Base-by-base conservation (phyloP, 1,140 invertebrate genomes). In the Zaprionus ornatus region DNA sequence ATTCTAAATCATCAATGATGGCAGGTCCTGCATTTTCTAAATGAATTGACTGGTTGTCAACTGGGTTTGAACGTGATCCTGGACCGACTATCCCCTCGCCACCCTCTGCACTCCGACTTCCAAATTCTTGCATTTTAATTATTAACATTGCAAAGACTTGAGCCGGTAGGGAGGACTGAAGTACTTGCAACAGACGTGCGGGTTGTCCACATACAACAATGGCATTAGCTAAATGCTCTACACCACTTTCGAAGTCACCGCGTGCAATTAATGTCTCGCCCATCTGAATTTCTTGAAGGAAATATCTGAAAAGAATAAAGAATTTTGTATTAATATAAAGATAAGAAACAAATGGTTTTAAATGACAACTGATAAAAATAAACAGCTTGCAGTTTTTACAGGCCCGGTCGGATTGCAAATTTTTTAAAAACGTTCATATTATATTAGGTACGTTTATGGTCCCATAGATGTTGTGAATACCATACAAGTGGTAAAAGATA, bases 191-290 rank as follows among this genome's bases (percentile, higher is more conserved):
- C 13, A 99, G 93, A 90, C 99, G 97, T 79, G 98, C 96, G 1
- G 98, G 98, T 92, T 99, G 98, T 21, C 97, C 97, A 93, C 98
- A 99, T 2, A 99, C 97, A n/a, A 98, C 96, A 25, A 99, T 96
- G 21, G 98, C 98, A 93, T 98, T 98, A 27, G 96, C 96, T 69
- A 99, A 95, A 93, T 99, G 98, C 92, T 99, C 98, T 25, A 99
- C 96, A 63, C 97, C 98, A 50, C 95, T 95, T 74, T 98, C 97
- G 68, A 98, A 92, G 78, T 99, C 96, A 54, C 98, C 98, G 72
- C 94, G 94, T 21, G 95, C 95, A 78, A 99, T 94, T 32, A 99
- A 91, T 91, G 98, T 97, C 93, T 99, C 99, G 27, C 98, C 98
- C 27, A 98, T 91, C 93, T 97, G 96, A 59, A 97, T 96, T 95